Percentiles rank a stretch among this genome's conserved stretches.
These are phyloP conservation scores for Ptiloglossa arizonensis DNA, from an alignment of 1,140 invertebrate species.

Conservation along the genomic window DNA sequence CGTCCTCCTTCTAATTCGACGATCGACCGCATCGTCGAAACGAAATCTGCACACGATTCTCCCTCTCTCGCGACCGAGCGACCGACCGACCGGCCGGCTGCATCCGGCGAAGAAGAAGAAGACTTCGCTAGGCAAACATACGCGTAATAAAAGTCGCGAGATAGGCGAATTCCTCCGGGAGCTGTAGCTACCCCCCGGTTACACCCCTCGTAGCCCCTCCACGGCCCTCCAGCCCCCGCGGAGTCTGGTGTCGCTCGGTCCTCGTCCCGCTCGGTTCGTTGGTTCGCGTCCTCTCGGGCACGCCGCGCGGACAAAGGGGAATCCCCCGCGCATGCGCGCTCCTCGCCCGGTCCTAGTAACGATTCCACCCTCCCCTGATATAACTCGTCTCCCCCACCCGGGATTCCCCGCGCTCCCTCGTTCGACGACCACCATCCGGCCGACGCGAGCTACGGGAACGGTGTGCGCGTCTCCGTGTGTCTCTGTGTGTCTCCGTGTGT, in stretches of 20 bases:
- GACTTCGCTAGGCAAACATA: constrained; percentile 60
- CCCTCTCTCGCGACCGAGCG: no score
- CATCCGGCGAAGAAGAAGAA: constrained; percentile 16
- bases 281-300: constrained; percentile 34
- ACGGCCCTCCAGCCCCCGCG: no score
- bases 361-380: constrained; percentile 73
- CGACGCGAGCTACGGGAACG: constrained; percentile 44
- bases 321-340: constrained; percentile 76
- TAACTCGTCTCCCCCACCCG: constrained; percentile 69
- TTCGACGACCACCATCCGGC: constrained; percentile 33
- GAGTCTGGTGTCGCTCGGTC: constrained; percentile 1
- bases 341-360: constrained; percentile 74
- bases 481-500: not conserved
- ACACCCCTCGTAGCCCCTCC: constrained; percentile 1
- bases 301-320: constrained; percentile 73
- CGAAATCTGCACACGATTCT: constrained; percentile 36
- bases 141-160: constrained; percentile 74
- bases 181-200: constrained; percentile 35
- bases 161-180: constrained; percentile 74
- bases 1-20: not conserved
- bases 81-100: constrained; percentile 26
- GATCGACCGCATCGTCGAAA: constrained; percentile 6
- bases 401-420: constrained; percentile 34
- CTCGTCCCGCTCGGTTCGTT: constrained; percentile 10
- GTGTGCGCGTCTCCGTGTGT: not conserved